Percentiles rank a stretch among this genome's conserved stretches.
Evolutionary conservation across 2,113 vertebrate genomes (phyloP).

Genomic region (Labrus mixtus): DNA sequence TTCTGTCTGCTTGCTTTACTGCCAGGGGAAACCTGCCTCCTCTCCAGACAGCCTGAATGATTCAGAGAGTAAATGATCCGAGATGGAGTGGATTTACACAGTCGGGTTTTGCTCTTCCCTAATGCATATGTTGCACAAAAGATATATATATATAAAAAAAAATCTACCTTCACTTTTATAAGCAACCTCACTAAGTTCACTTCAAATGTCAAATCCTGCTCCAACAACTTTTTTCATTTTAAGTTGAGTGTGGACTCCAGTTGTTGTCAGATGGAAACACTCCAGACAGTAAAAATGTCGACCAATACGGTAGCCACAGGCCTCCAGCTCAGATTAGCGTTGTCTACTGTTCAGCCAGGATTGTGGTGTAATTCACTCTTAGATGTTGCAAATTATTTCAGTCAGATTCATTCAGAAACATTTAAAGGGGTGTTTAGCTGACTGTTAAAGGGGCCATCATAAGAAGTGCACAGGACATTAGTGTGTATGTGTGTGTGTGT

Average conservation of each 20-base stretch:
- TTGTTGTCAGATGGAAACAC: slow-evolving; percentile 9
- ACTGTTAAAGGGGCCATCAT: slow-evolving; percentile 40
- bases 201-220: slow-evolving; percentile 21
- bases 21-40: slow-evolving; percentile 48
- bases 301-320: background rate
- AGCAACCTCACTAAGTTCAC: slow-evolving; percentile 16
- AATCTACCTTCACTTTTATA: slow-evolving; percentile 24
- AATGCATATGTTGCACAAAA: slow-evolving; percentile 25
- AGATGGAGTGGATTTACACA: slow-evolving; percentile 43
- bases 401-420: slow-evolving; percentile 38
- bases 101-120: slow-evolving; percentile 17
- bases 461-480: slow-evolving; percentile 40
- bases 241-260: background rate
- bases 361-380: slow-evolving; percentile 6
- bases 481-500: no score
- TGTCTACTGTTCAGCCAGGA: background rate
- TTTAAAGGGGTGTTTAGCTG: no score
- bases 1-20: slow-evolving; percentile 35
- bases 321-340: slow-evolving; percentile 8
- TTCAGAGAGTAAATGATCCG: slow-evolving; percentile 58
- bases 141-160: no score
- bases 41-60: slow-evolving; percentile 55
- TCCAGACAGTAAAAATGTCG: slow-evolving; percentile 6
- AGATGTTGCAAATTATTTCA: slow-evolving; percentile 38
- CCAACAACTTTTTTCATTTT: background rate